Evolutionary conservation across 2,113 vertebrate species (phyloP).

Genomic region (Cololabis saira): DNA sequence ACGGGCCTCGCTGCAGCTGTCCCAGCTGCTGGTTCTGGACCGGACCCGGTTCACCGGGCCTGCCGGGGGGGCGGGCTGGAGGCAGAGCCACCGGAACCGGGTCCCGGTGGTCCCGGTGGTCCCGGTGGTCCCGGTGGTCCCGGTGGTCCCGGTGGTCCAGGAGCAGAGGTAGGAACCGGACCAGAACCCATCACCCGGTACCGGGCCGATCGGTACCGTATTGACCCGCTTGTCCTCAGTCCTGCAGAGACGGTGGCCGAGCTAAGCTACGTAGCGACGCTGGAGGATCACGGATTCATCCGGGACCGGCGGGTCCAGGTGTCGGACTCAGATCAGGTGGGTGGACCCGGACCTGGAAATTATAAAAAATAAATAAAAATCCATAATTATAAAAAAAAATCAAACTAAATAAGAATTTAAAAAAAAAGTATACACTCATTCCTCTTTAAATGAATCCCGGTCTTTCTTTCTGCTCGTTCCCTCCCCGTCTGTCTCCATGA

Average conservation of each 20-base stretch:
- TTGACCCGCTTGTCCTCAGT: constrained; percentile 62
- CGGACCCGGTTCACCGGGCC: constrained; percentile 81
- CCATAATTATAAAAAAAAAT: too few species aligned
- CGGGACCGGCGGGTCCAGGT: constrained; percentile 87
- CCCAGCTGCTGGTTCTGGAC: constrained; percentile 85
- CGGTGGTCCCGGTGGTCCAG: constrained; percentile 76
- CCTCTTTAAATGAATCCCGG: too few species aligned
- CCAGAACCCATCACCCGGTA: rapidly evolving
- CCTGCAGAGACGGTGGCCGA: constrained; percentile 86
- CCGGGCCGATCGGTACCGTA: rapidly evolving
- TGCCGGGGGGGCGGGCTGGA: constrained; percentile 87
- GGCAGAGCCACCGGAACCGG: constrained; percentile 85
- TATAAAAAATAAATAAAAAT: too few species aligned
- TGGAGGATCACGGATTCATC: constrained; percentile 93
- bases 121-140: too few species aligned
- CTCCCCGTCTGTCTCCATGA: too few species aligned
- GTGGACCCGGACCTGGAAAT: too few species aligned
- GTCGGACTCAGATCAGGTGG: constrained; percentile 90
- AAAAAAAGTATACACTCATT: too few species aligned
- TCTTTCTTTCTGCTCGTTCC: too few species aligned
- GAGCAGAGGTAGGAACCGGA: constrained; percentile 74
- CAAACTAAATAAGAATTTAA: too few species aligned
- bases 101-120: too few species aligned
- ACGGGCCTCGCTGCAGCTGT: constrained; percentile 88
- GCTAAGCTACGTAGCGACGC: constrained; percentile 84